Base-by-base conservation (phyloP, 2,888 invertebrate species). In the Cerastis rubricosa region DNA sequence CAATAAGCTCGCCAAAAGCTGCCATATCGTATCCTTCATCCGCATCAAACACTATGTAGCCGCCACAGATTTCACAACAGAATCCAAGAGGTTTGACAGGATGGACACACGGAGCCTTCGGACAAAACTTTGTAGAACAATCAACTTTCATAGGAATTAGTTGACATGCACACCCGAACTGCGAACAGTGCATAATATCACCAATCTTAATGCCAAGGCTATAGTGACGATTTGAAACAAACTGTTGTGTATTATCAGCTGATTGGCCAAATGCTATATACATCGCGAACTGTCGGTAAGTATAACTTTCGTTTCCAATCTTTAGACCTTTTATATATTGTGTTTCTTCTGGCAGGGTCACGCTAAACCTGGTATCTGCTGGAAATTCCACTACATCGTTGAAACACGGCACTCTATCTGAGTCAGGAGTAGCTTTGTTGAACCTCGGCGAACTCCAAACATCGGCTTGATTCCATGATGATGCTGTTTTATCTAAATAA, bases 371-470 rank as follows among this genome's bases (percentile, higher is more conserved):
- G 0, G 91, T 84, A 54, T 92, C 88, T 14, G 59, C 54, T 0
- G 96, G 94, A 77, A 97, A 96, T 45, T 92, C 89, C 0, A 96
- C 97, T 11, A 90, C 86, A 79, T 97, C 97, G 65, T 96, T 93
- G 35, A 88, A 92, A 80, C 97, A 97, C 0, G 97, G 97, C 2
- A 97, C 84, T 82, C 95, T 93, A 79, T 97, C 97, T 0, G 94
- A 90, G 84, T 97, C 96, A 0, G 97, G 97, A 9, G 97, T 94
- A 1, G 97, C 97, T 79, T 94, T 92, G 77, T 95, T 97, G 69
- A 95, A 95, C 65, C 88, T 92, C 2, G 92, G 82, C 0, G 95
- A 95, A 25, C 90, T 92, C 97, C 97, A 97, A 22, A 94, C 95
- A 65, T 94, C 93, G 0, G 96, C 93, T 87, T 96, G 92, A 2